phyloP scores from a whole-genome alignment of 2,797 vertebrate genomes.

The Crenuchus spilurus region DNA sequence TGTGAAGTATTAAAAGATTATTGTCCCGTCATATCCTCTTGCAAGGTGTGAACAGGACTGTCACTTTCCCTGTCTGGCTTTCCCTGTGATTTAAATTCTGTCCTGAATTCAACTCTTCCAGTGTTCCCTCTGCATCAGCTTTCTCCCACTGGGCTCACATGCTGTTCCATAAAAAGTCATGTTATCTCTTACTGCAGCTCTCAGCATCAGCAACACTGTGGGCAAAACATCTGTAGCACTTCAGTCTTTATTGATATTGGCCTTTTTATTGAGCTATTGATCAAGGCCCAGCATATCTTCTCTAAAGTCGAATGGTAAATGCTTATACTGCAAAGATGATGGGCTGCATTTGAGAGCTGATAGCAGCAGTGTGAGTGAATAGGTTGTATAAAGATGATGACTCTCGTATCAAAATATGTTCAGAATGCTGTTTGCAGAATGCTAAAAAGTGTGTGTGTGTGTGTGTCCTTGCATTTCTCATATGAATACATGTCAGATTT shows the following conservation, averaged over 20 bases:
- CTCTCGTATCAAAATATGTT: no score
- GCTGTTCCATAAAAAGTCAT: background rate
- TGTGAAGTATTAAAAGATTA: constrained; percentile 10
- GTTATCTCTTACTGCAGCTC: background rate
- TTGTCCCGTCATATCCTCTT: background rate
- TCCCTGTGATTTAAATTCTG: background rate
- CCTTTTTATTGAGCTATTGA: background rate
- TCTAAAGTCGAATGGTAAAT: background rate
- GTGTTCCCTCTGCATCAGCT: background rate
- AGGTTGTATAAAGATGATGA: background rate
- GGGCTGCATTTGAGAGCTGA: background rate
- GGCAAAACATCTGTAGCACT: background rate
- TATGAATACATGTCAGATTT: no score
- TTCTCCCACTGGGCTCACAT: background rate
- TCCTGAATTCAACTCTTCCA: background rate
- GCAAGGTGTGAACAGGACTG: background rate
- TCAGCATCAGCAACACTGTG: background rate
- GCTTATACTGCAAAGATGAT: background rate
- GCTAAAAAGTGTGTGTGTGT: constrained; percentile 16
- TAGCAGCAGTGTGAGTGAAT: background rate
- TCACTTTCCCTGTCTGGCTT: background rate
- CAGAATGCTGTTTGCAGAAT: no score
- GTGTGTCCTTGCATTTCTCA: no score
- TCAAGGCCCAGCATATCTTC: background rate
- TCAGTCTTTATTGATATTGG: background rate